Conservation (phyloP, 2,113 vertebrate species). For the Heptranchias perlo region DNA sequence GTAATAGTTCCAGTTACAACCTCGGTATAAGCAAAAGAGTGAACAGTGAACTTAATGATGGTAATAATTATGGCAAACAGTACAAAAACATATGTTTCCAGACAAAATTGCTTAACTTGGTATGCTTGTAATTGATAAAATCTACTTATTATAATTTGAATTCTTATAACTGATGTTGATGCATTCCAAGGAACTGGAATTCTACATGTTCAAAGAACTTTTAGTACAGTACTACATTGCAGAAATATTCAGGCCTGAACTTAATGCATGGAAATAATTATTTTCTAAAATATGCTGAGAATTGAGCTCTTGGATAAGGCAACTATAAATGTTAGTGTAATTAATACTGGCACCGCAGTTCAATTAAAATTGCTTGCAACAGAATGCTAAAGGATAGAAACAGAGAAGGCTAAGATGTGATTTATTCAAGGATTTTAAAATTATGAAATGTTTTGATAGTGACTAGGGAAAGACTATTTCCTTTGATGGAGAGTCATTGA, state of each 20-base stretch:
- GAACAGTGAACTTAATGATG: neutral
- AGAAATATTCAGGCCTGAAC: neutral
- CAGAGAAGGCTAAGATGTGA: neutral
- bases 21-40: neutral
- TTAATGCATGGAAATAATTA: constrained; percentile 1
- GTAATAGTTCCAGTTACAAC: neutral
- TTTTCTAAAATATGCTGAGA: neutral
- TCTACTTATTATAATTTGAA: neutral
- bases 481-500: neutral
- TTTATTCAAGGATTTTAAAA: neutral
- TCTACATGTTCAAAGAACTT: neutral
- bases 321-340: neutral
- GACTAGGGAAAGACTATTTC: neutral
- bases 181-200: constrained; percentile 3
- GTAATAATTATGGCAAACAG: neutral
- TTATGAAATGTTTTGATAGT: neutral
- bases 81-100: neutral
- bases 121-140: neutral
- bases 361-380: neutral
- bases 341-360: neutral
- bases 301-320: neutral
- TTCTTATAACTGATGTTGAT: neutral
- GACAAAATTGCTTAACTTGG: neutral
- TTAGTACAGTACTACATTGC: neutral
- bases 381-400: neutral